These are phyloP conservation scores for Cyphomyrus discorhynchus DNA, from an alignment of 2,113 vertebrate genomes.

Conservation along the genomic window DNA sequence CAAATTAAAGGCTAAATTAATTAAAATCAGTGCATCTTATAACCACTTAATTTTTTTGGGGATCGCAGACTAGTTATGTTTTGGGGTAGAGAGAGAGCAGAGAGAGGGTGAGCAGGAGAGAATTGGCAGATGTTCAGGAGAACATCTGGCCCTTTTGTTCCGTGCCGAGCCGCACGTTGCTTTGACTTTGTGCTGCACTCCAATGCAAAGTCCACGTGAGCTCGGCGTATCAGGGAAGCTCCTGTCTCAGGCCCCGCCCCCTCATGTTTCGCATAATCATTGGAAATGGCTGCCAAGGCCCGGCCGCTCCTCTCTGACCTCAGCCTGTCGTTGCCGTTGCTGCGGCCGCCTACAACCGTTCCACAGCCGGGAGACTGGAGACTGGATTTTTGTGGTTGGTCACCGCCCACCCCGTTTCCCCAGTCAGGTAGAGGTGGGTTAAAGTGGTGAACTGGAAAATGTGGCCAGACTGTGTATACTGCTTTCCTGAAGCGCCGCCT, in stretches of 20 bases:
- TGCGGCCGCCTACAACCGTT: background rate
- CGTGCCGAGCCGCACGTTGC: background rate
- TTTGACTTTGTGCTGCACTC: background rate
- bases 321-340: background rate
- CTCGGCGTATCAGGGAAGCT: background rate
- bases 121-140: background rate
- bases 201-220: background rate
- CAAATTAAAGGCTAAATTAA: background rate
- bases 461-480: background rate
- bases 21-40: background rate
- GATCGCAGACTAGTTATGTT: background rate
- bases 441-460: background rate
- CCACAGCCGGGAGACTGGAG: background rate
- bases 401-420: background rate
- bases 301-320: background rate
- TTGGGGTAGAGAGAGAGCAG: background rate
- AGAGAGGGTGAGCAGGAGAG: background rate
- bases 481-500: background rate
- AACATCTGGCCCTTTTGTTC: background rate
- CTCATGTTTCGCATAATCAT: background rate
- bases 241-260: background rate
- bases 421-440: background rate
- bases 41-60: background rate
- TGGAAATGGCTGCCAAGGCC: background rate
- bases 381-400: background rate